These are phyloP conservation scores for Spea multiplicata DNA, from an alignment of 2,113 vertebrate genomes.

Conservation along the genomic window DNA sequence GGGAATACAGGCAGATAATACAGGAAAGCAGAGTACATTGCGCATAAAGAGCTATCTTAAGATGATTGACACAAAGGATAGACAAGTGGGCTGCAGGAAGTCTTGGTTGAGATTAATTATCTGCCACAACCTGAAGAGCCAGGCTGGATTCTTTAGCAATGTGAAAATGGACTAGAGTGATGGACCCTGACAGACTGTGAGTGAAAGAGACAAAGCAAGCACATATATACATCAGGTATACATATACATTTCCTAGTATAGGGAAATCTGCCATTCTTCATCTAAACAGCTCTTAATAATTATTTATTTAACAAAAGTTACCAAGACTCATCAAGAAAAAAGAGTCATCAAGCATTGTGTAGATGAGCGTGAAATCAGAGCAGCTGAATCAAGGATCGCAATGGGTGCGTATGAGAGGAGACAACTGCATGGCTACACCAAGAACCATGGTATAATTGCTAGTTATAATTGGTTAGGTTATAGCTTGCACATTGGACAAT, in stretches of 20 bases:
- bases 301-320: too few species aligned
- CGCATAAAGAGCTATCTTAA: constrained; percentile 41
- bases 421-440: too few species aligned
- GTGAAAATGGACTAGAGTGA: constrained; percentile 69
- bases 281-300: too few species aligned
- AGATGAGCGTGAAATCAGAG: too few species aligned
- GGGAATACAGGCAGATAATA: constrained; percentile 25
- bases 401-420: too few species aligned
- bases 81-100: constrained; percentile 53
- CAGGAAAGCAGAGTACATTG: constrained; percentile 9
- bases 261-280: too few species aligned
- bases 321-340: too few species aligned
- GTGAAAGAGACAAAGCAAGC: constrained; percentile 58
- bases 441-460: too few species aligned
- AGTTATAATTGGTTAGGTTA: too few species aligned
- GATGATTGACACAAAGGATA: constrained; percentile 46
- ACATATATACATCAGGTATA: constrained; percentile 53
- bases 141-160: constrained; percentile 58
- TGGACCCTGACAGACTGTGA: constrained; percentile 58
- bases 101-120: constrained; percentile 66
- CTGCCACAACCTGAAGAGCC: constrained; percentile 57
- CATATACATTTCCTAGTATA: constrained; percentile 46
- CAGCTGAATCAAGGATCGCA: too few species aligned
- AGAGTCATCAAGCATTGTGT: too few species aligned
- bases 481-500: too few species aligned